Percentiles rank a stretch among this genome's conserved stretches.
Conservation (phyloP, 2,797 vertebrate genomes). For the Sebastes steindachneri region DNA sequence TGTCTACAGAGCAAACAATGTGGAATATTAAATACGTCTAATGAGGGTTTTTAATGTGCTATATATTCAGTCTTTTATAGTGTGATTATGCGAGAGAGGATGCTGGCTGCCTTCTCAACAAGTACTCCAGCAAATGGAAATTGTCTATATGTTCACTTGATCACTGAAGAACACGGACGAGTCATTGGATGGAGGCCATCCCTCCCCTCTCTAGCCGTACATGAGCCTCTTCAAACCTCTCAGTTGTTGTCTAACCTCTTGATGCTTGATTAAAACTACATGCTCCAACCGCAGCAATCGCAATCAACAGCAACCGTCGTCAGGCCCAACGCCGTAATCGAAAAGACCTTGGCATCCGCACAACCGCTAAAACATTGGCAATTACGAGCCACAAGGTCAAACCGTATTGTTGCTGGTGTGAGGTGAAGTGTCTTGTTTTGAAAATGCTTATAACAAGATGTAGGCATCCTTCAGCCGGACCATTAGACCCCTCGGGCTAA, state of each 20-base stretch:
- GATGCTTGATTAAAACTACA: conserved; percentile 73
- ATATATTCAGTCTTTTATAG: background rate
- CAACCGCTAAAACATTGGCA: conserved; percentile 56
- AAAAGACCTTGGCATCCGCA: conserved; percentile 45
- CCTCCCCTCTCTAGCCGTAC: conserved; percentile 21
- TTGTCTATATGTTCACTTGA: conserved; percentile 26
- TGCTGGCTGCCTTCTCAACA: background rate
- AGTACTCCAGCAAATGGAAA: conserved; percentile 11
- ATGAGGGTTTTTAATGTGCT: background rate
- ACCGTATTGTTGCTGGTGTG: conserved; percentile 53
- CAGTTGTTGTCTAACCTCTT: conserved; percentile 67
- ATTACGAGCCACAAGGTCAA: conserved; percentile 75
- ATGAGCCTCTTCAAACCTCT: conserved; percentile 61
- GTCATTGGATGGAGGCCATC: conserved; percentile 45
- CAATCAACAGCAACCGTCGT: conserved; percentile 66
- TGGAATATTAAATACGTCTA: background rate
- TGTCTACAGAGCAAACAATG: conserved; percentile 9
- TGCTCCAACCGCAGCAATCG: conserved; percentile 59
- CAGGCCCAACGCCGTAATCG: conserved; percentile 56
- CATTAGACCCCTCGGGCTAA: conserved; percentile 67
- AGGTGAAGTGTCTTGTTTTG: conserved; percentile 69
- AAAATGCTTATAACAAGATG: conserved; percentile 62
- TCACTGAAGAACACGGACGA: conserved; percentile 20
- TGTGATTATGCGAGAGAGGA: conserved; percentile 10
- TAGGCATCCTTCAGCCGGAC: conserved; percentile 51